Conservation (phyloP, 2,888 invertebrate species). For the Trachelus troglodyta region DNA sequence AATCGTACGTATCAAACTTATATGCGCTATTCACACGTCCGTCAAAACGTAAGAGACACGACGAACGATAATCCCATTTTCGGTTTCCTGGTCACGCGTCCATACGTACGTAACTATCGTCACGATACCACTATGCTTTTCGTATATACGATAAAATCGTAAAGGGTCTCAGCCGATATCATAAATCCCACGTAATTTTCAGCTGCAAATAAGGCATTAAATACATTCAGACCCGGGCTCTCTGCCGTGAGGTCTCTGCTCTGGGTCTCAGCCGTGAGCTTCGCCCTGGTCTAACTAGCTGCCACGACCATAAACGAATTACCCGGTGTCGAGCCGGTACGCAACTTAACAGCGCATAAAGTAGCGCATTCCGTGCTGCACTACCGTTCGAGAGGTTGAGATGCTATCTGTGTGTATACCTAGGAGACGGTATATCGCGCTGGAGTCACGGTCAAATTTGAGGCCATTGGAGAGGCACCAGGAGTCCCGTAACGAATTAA, state of each 20-base stretch:
- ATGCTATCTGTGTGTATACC: neutral
- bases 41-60: neutral
- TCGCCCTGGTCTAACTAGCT: neutral
- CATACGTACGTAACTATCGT: neutral
- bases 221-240: neutral
- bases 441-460: neutral
- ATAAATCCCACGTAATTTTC: neutral
- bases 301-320: neutral
- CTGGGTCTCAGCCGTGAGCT: neutral
- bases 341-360: neutral
- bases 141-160: neutral
- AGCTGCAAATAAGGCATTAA: neutral
- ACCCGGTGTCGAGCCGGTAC: neutral
- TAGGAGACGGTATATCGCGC: neutral
- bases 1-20: neutral
- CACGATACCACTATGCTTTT: neutral
- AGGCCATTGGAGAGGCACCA: neutral
- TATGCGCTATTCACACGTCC: neutral
- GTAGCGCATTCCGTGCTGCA: neutral
- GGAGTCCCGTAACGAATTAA: neutral
- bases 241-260: no score
- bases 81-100: neutral
- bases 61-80: neutral
- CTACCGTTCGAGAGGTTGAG: neutral
- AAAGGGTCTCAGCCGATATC: neutral